These are phyloP conservation scores for Shargacucullia verbasci DNA, from an alignment of 2,888 invertebrate species.

Conservation along the genomic window DNA sequence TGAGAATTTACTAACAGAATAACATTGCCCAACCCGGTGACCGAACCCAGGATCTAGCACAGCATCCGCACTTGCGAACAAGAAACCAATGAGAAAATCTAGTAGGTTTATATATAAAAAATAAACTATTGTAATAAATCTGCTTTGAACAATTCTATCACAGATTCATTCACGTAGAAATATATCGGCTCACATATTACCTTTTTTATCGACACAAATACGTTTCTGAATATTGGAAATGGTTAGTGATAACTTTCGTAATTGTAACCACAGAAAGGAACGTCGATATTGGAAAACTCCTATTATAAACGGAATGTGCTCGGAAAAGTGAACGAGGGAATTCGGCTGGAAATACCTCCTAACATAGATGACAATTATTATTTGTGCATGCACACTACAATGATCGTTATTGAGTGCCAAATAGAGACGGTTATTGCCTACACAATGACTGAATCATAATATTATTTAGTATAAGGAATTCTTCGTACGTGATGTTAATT, in stretches of 20 bases:
- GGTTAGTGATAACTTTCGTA: slow-evolving; percentile 17
- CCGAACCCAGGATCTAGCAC: too few relatives aligned
- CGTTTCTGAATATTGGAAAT: slow-evolving; percentile 15
- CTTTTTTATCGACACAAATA: neutral
- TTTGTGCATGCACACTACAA: slow-evolving; percentile 12
- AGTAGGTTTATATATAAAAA: neutral
- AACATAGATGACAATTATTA: slow-evolving; percentile 21
- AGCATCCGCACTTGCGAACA: too few relatives aligned
- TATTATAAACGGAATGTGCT: slow-evolving; percentile 15
- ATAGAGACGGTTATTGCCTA: slow-evolving; percentile 34
- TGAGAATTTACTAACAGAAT: too few relatives aligned
- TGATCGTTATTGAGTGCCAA: slow-evolving; percentile 12
- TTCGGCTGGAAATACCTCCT: slow-evolving; percentile 13
- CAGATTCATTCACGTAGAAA: neutral
- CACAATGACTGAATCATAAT: slow-evolving; percentile 10
- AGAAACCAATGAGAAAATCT: too few relatives aligned
- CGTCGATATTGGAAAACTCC: slow-evolving; percentile 19
- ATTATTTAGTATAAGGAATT: slow-evolving; percentile 18
- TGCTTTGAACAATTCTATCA: neutral
- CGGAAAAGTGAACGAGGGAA: slow-evolving; percentile 16
- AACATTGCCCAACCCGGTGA: too few relatives aligned
- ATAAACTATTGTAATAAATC: neutral
- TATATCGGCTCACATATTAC: neutral
- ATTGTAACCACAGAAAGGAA: slow-evolving; percentile 8
- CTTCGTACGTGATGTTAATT: slow-evolving; percentile 22